Conservation (phyloP, 35 echinoderm and acorn worm species). For the Acanthaster planci region DNA sequence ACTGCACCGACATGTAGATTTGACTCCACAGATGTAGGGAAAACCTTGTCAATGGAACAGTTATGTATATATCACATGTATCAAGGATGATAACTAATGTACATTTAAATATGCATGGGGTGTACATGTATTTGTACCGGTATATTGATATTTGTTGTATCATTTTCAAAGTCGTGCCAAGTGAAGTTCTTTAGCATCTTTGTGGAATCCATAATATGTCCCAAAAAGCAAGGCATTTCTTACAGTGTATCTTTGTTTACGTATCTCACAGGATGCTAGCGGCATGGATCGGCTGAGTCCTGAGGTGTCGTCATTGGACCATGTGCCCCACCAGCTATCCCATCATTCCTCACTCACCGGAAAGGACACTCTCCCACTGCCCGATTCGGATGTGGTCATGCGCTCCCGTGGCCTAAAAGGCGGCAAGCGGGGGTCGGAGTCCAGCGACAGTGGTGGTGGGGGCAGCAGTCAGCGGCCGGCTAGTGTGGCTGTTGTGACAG, state of each 20-base stretch:
- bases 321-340: not conserved
- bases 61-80: too few relatives aligned
- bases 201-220: too few relatives aligned
- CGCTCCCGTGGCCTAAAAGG: not conserved
- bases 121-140: too few relatives aligned
- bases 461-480: conserved; percentile 25
- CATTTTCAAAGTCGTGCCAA: too few relatives aligned
- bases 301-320: conserved; percentile 2
- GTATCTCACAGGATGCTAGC: not conserved
- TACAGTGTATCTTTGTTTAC: not conserved
- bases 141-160: too few relatives aligned
- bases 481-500: conserved; percentile 58
- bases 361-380: conserved; percentile 2
- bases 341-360: not conserved
- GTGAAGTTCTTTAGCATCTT: too few relatives aligned
- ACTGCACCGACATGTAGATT: too few relatives aligned
- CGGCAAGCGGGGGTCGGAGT: conserved; percentile 44
- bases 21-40: too few relatives aligned
- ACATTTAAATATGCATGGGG: too few relatives aligned
- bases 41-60: too few relatives aligned
- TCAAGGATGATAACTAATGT: too few relatives aligned
- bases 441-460: conserved; percentile 19
- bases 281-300: conserved; percentile 17
- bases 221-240: too few relatives aligned
- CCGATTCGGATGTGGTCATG: conserved; percentile 18